Conservation (phyloP, 1,140 invertebrate species). For the Lepidurus apus region DNA sequence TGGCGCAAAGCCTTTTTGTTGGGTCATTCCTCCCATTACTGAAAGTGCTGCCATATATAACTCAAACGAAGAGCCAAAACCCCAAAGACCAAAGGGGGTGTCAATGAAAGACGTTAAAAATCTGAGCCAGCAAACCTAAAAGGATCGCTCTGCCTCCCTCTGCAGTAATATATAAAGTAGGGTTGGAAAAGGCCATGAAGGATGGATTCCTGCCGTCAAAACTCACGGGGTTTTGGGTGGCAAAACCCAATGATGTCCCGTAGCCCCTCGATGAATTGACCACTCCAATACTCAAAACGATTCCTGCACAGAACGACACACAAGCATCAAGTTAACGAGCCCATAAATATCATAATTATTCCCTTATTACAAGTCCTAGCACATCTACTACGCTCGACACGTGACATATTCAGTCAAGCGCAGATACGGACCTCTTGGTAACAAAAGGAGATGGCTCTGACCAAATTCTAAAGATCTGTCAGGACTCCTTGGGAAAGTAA, state of each 20-base stretch:
- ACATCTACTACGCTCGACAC: not conserved
- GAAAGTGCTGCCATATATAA: not conserved
- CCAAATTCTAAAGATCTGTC: constrained; percentile 15
- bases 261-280: not conserved
- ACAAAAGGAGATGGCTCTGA: not conserved
- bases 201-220: not conserved
- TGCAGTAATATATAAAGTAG: not conserved
- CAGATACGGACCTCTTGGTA: not conserved
- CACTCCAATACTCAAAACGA: not conserved
- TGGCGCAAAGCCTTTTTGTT: not conserved
- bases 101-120: not conserved
- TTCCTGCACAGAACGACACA: not conserved
- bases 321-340: not conserved
- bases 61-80: not conserved
- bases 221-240: too few species aligned
- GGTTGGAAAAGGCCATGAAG: not conserved
- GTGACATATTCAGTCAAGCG: not conserved
- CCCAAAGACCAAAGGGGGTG: not conserved
- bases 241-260: not conserved
- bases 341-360: constrained; percentile 11
- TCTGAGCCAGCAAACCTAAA: not conserved
- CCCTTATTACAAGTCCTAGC: not conserved
- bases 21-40: not conserved
- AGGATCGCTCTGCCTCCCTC: not conserved
- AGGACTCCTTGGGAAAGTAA: not conserved